Percentiles rank a stretch among this genome's conserved stretches.
These are phyloP conservation scores for Limenitis camilla DNA, from an alignment of 2,888 invertebrate species.

Conservation along the genomic window DNA sequence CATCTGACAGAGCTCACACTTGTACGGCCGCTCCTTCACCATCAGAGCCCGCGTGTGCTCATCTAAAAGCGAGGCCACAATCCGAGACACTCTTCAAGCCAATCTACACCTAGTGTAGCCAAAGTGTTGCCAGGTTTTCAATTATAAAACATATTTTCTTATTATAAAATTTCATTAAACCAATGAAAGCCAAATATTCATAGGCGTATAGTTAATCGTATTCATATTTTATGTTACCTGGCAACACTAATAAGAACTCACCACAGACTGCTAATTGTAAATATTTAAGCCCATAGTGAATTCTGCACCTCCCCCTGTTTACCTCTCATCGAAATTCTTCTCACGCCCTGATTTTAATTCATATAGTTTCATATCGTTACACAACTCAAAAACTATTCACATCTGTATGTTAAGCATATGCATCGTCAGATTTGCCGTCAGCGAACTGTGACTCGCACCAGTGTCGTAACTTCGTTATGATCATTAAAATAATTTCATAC, in stretches of 20 bases:
- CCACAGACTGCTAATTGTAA: conserved; percentile 35
- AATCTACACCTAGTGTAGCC: conserved; percentile 22
- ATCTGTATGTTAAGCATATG: conserved; percentile 53
- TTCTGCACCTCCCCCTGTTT: conserved; percentile 71
- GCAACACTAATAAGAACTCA: conserved; percentile 35
- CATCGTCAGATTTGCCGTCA: conserved; percentile 45
- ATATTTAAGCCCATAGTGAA: conserved; percentile 40
- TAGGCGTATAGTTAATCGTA: too few relatives aligned
- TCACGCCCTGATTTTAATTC: conserved; percentile 66
- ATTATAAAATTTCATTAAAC: too few relatives aligned
- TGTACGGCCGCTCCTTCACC: conserved; percentile 77
- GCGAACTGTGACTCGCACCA: conserved; percentile 57
- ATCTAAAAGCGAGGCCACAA: conserved; percentile 68
- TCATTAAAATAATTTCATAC: conserved; percentile 23
- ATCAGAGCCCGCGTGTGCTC: conserved; percentile 72
- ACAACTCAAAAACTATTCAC: conserved; percentile 75
- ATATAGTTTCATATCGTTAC: conserved; percentile 35
- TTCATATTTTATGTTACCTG: conserved; percentile 3
- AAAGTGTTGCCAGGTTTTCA: conserved; percentile 17
- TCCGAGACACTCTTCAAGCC: conserved; percentile 41
- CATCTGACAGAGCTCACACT: conserved; percentile 80
- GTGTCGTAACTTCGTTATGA: conserved; percentile 39
- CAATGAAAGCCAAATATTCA: too few relatives aligned
- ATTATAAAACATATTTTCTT: conserved; percentile 29
- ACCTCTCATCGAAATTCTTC: conserved; percentile 59